Conservation (phyloP, 2,888 invertebrate species). For the Thalpophila matura region DNA sequence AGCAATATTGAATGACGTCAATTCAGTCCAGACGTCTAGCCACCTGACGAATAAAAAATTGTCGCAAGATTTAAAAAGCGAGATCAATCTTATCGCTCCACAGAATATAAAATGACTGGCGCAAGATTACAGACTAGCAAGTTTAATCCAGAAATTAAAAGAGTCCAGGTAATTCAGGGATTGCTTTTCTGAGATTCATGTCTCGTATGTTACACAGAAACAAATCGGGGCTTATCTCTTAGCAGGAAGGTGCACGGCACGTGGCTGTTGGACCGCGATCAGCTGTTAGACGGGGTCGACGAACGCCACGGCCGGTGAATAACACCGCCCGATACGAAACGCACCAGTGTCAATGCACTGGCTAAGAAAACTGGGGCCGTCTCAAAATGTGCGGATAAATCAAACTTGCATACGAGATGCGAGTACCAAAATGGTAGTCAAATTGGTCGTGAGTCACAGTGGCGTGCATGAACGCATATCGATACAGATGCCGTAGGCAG, state of each 20-base stretch:
- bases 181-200: conserved; percentile 1
- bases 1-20: background rate
- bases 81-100: background rate
- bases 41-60: no score
- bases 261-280: conserved; percentile 72
- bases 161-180: background rate
- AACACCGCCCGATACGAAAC: conserved; percentile 70
- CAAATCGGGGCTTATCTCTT: conserved; percentile 58
- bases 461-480: conserved; percentile 40
- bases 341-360: conserved; percentile 72
- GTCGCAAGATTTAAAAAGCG: background rate
- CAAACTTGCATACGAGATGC: conserved; percentile 55
- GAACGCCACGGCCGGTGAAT: conserved; percentile 72
- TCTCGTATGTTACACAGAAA: conserved; percentile 30
- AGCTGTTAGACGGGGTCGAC: conserved; percentile 76
- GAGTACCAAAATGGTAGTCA: conserved; percentile 57
- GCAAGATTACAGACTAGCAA: conserved; percentile 1
- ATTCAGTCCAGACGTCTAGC: background rate
- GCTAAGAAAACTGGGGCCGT: conserved; percentile 61
- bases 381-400: conserved; percentile 64
- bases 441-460: conserved; percentile 57
- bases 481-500: conserved; percentile 22
- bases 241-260: conserved; percentile 66
- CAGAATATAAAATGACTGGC: background rate
- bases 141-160: conserved; percentile 21